These are phyloP conservation scores for Anolis carolinensis DNA, from an alignment of 2,113 vertebrate species.

Conservation along the genomic window DNA sequence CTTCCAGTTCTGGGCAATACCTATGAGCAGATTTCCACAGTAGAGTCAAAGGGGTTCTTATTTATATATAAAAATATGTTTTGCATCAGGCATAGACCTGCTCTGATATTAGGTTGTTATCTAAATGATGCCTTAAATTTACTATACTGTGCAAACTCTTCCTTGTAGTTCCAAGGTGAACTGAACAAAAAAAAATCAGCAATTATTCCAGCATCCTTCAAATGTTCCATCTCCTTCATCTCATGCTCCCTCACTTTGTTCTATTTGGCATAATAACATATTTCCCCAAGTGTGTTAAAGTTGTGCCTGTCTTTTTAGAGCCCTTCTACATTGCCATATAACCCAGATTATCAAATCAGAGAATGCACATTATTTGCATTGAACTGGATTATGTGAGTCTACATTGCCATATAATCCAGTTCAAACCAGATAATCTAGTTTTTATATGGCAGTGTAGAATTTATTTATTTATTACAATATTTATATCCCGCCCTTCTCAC, in stretches of 20 bases:
- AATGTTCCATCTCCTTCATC: background rate
- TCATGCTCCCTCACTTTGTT: background rate
- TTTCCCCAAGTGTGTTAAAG: background rate
- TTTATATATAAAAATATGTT: background rate
- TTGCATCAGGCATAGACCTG: background rate
- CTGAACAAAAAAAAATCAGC: background rate
- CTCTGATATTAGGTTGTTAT: background rate
- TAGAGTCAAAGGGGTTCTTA: conserved; percentile 23
- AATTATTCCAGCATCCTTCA: background rate
- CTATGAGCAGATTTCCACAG: conserved; percentile 32
- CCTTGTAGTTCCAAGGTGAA: background rate
- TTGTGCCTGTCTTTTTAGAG: background rate
- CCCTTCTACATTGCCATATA: no score
- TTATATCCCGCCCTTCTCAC: no score
- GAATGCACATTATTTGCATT: no score
- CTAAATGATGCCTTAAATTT: background rate
- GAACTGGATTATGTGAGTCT: no score
- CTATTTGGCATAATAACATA: background rate
- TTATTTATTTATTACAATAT: no score
- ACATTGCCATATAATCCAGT: no score
- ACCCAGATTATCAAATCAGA: no score
- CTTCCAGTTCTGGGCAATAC: conserved; percentile 25
- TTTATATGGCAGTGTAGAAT: no score
- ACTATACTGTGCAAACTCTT: background rate
- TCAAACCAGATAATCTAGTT: no score